phyloP scores from a whole-genome alignment of 2,113 vertebrate species.

The Orycteropus afer region DNA sequence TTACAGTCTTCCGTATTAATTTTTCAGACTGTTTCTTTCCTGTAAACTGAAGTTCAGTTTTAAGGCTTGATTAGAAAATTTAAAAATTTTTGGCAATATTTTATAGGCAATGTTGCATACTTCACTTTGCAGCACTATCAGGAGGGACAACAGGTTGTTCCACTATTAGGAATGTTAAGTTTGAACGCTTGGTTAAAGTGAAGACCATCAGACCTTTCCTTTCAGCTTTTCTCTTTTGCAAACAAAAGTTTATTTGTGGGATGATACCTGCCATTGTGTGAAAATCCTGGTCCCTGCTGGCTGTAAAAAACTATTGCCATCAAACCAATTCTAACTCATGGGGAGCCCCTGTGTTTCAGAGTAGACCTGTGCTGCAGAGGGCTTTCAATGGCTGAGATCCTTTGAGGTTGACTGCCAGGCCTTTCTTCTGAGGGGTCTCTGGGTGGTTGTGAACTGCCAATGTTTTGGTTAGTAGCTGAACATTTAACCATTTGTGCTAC shows the following conservation, averaged over 20 bases:
- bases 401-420: no score
- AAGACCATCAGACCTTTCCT: not conserved
- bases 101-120: no score
- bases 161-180: not conserved
- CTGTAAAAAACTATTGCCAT: no score
- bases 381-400: no score
- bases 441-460: no score
- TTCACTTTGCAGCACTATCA: not conserved
- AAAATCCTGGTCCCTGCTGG: slow-evolving; percentile 34
- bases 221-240: slow-evolving; percentile 45
- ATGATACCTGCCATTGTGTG: not conserved
- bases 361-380: no score
- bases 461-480: no score
- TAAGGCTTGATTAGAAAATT: not conserved
- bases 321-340: no score
- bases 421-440: no score
- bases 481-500: no score
- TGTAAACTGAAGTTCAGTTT: slow-evolving; percentile 11
- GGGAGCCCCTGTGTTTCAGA: no score
- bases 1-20: not conserved
- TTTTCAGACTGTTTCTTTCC: slow-evolving; percentile 18
- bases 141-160: not conserved
- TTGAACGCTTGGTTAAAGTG: not conserved
- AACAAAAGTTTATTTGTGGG: slow-evolving; percentile 5
- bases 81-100: not conserved